These are phyloP conservation scores for Beroe forskalii DNA, from an alignment of 37 sponge, comb jelly and placozoan genomes.

Conservation along the genomic window DNA sequence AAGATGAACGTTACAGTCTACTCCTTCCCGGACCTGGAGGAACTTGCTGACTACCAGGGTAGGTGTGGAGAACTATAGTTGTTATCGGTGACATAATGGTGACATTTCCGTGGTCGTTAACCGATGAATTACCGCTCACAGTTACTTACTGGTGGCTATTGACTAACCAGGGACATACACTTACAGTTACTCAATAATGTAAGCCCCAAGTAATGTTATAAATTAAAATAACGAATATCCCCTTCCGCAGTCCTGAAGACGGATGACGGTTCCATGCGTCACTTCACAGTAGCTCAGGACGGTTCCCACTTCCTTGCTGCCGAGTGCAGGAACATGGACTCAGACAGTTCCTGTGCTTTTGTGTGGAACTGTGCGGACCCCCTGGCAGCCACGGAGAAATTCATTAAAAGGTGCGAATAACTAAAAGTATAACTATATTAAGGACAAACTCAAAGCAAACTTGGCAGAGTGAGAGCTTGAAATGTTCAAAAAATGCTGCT, in stretches of 20 bases:
- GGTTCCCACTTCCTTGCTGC: background rate
- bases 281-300: background rate
- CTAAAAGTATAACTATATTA: background rate
- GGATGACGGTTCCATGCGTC: conserved; percentile 5
- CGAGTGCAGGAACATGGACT: conserved; percentile 8
- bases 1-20: background rate
- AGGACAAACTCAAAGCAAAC: too few species aligned
- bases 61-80: background rate
- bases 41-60: background rate
- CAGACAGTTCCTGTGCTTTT: background rate
- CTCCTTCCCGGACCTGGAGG: background rate
- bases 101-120: too few species aligned
- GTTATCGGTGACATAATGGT: background rate
- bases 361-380: conserved; percentile 4
- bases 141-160: too few species aligned
- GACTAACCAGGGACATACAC: too few species aligned
- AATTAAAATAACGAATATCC: background rate
- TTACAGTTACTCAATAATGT: too few species aligned
- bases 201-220: background rate
- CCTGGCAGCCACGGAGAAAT: background rate
- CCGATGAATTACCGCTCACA: too few species aligned
- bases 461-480: too few species aligned
- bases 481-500: background rate
- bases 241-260: conserved; percentile 10
- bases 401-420: background rate